Percentiles rank a stretch among this genome's conserved stretches.
Conservation (phyloP, 2,113 vertebrate genomes). For the Nannobrachium achirus region DNA sequence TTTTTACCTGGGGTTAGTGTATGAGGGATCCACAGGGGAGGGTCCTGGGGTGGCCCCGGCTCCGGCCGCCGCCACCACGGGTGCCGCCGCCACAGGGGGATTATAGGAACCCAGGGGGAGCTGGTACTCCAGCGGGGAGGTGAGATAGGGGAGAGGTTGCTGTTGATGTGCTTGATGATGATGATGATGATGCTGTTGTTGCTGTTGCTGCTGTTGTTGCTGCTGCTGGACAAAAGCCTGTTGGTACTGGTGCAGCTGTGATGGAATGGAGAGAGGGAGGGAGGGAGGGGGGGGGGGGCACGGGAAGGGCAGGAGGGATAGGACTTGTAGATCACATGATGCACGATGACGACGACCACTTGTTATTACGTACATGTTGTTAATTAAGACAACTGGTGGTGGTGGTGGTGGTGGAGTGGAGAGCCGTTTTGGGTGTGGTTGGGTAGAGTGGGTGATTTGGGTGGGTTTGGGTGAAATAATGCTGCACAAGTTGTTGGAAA, state of each 20-base stretch:
- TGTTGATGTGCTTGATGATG: constrained; percentile 79
- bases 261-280: constrained; percentile 29
- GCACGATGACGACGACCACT: constrained; percentile 37
- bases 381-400: constrained; percentile 63
- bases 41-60: constrained; percentile 68
- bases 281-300: constrained; percentile 11
- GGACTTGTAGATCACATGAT: constrained; percentile 59
- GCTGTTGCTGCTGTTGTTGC: constrained; percentile 67
- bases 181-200: constrained; percentile 76
- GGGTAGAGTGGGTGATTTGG: constrained; percentile 11
- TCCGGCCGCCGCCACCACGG: constrained; percentile 3
- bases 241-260: constrained; percentile 92
- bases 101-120: constrained; percentile 81
- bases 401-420: no score
- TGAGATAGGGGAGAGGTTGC: constrained; percentile 83
- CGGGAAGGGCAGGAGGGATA: constrained; percentile 57
- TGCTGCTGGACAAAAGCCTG: constrained; percentile 90
- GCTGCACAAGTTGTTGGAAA: constrained; percentile 25
- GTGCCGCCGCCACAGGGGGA: constrained; percentile 53
- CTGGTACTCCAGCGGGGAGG: constrained; percentile 89
- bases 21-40: constrained; percentile 76
- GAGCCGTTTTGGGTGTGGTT: not conserved
- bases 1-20: constrained; percentile 75
- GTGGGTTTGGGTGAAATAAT: constrained; percentile 36
- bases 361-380: constrained; percentile 60